Evolutionary conservation across 2,797 vertebrate species (phyloP), one percentile per base, ranked within the genome.

Genomic region (Ctenosaura bakeri): DNA sequence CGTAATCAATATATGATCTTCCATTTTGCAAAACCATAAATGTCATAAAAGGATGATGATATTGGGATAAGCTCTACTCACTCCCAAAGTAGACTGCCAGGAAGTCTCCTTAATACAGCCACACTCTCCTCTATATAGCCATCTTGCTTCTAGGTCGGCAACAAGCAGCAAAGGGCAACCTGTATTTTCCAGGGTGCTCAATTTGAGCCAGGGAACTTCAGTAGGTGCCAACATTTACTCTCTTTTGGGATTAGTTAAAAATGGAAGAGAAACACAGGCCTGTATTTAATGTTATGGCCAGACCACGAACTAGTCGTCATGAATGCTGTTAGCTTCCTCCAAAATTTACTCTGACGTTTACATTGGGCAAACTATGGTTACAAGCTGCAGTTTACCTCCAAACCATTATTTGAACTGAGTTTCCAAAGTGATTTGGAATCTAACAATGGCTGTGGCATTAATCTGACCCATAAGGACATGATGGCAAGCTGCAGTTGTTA

Each of bases 231-330:
- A 18, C 16, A 32, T 69, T 3, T 69, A 32, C 12, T 69, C 26
- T 69, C 66, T 83, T 13, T 74, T 88, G 79, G 26, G 9, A 54
- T 82, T 46, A 83, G 52, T 82, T 82, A 88, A 62, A 10, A 14
- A 54, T 16, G 29, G 87, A 29, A 78, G 8, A 78, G 14, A 77
- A 89, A 77, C 9, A 46, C 38, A 88, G 62, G 13, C 38, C 35
- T 74, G 0, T 29, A 29, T 71, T 54, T 9, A 54, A 54, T 20
- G 26, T 82, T 6, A 32, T 59, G 35, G 14, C 24, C 64, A 71
- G 7, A 18, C 26, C 26, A 54, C 73, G 29, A 56, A 73, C 46
- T 35, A 6, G 13, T 20, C 42, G 14, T 18, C 20, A 32, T 24
- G 35, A 85, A 80, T 2, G 6, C 66, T 4, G 18, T 56, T 85